Percentiles rank a stretch among this genome's conserved stretches.
phyloP scores from a whole-genome alignment of 2,888 invertebrate genomes.

The Teleogryllus oceanicus region DNA sequence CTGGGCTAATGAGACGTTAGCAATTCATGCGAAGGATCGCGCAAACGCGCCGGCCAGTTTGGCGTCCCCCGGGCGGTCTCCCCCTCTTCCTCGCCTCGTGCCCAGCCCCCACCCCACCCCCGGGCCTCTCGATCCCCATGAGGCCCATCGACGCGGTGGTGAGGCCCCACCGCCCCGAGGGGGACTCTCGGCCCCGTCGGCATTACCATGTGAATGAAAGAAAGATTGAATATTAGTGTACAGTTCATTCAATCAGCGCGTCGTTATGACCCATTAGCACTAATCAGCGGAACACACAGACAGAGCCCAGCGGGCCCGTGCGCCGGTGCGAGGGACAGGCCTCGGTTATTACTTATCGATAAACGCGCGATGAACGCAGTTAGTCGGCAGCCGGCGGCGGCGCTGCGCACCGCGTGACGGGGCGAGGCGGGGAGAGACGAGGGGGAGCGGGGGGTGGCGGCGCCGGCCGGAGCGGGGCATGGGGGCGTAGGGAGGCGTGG shows the following conservation, averaged over 20 bases:
- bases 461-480: not conserved
- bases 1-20: too few relatives aligned
- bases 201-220: slow-evolving; percentile 18
- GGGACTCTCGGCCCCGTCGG: too few relatives aligned
- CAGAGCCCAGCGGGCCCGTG: too few relatives aligned
- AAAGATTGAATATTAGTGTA: slow-evolving; percentile 18
- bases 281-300: slow-evolving; percentile 3
- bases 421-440: not conserved
- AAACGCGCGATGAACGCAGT: not conserved
- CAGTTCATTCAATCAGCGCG: slow-evolving; percentile 1
- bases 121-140: too few relatives aligned
- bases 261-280: slow-evolving; percentile 4
- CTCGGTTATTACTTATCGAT: slow-evolving; percentile 1
- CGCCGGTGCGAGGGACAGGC: not conserved
- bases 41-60: too few relatives aligned
- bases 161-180: too few relatives aligned
- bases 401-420: not conserved
- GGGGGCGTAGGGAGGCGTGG: too few relatives aligned
- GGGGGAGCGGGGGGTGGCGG: not conserved
- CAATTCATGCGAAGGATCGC: too few relatives aligned
- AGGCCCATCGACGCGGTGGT: too few relatives aligned
- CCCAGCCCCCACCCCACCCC: too few relatives aligned
- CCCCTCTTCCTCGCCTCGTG: too few relatives aligned
- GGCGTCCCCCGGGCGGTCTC: too few relatives aligned
- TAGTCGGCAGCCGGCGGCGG: not conserved